Evolutionary conservation across 92 coral and sea anemone species (phyloP), one percentile per base, ranked within the genome.

Genomic region (Chrysogorgia sp.): DNA sequence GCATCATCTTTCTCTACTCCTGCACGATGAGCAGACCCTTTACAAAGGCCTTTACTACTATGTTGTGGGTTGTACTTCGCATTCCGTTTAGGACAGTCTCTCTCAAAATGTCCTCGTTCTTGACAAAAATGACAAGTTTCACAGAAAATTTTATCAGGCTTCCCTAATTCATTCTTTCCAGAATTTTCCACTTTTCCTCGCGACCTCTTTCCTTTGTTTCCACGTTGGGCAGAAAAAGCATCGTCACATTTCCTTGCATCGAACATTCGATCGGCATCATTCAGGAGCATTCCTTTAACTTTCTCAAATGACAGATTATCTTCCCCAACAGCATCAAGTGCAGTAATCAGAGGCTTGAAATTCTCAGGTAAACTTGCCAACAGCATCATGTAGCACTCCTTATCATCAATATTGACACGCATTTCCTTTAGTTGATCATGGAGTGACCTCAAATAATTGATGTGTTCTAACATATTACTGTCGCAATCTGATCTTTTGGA

Each of bases 201-300:
- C 5, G 62, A 56, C 0, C 28, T 34, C 13, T 59, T 59, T 59
- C 35, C 65, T 59, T 56, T 56, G 29, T 12, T n/a, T 23, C 28
- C 34, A 25, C 35, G 35, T 2, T 28, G 9, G 17, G n/a, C 34
- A 25, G 65, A 59, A 59, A 59, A 24, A 25, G 34, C 35, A 59
- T 59, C 65, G 3, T 59, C 65, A 59, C 15, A 28, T 28, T 59
- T 59, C 65, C 32, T 59, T 28, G 34, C 65, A 59, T 59, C 65
- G 32, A 28, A 0, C 34, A 1, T 1, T 4, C 65, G 33, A 59
- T 28, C 65, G 32, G n/a, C n/a, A n/a, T n/a, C n/a, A n/a, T n/a
- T n/a, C n/a, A n/a, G n/a, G n/a, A n/a, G n/a, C n/a, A n/a, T n/a
- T n/a, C n/a, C n/a, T n/a, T n/a, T n/a, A n/a, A n/a, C n/a, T n/a